Evolutionary conservation across 2,113 vertebrate species (phyloP).

Genomic region (Calyptomena viridis): DNA sequence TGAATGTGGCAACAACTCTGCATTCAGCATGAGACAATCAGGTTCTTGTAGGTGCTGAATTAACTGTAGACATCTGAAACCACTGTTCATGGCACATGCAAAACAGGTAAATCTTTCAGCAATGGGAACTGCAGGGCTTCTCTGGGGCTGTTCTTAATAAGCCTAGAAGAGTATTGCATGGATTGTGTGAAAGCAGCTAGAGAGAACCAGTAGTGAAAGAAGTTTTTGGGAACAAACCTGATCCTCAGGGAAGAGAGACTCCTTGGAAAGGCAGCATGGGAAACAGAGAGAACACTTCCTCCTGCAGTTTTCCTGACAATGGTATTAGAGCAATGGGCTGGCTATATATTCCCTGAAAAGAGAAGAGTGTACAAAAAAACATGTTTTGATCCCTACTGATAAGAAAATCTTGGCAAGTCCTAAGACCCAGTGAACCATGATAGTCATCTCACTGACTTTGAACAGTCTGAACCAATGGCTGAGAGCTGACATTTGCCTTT

Average conservation of each 20-base stretch:
- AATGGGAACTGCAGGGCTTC: not conserved
- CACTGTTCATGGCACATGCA: not conserved
- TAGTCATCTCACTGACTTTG: not conserved
- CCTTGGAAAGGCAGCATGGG: not conserved
- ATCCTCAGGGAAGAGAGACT: not conserved
- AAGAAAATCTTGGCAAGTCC: not conserved
- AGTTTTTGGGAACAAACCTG: not conserved
- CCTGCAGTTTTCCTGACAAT: not conserved
- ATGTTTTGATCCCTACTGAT: not conserved
- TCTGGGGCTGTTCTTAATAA: not conserved
- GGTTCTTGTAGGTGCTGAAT: not conserved
- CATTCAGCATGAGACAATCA: not conserved
- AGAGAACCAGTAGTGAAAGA: not conserved
- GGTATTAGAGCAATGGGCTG: not conserved
- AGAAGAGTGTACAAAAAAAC: not conserved
- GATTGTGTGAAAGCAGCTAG: not conserved
- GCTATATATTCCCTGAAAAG: not conserved
- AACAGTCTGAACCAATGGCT: not conserved
- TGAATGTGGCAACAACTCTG: not conserved
- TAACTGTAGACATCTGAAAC: not conserved
- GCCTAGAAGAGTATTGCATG: not conserved
- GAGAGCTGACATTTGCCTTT: not conserved
- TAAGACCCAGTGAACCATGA: not conserved
- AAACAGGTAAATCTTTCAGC: not conserved
- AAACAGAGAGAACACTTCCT: not conserved